Evolutionary conservation across 2,888 invertebrate genomes (phyloP).

Genomic region (Eupithecia subumbrata): DNA sequence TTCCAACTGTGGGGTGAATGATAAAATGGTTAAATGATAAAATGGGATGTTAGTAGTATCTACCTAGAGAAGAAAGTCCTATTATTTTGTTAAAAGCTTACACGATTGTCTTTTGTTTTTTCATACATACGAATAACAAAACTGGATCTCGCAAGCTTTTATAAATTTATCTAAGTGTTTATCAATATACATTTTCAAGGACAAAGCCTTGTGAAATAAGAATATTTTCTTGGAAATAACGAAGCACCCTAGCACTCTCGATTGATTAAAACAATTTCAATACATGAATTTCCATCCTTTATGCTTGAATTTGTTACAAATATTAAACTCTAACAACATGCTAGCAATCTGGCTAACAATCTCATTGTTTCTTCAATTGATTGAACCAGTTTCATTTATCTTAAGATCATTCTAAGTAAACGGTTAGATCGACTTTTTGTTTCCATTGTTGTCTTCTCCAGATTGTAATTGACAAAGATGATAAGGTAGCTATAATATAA

Average conservation of each 20-base stretch:
- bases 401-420: conserved; percentile 43
- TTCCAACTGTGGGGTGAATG: no score
- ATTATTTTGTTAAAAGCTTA: not conserved
- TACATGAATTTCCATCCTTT: not conserved
- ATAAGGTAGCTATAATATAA: conserved; percentile 45
- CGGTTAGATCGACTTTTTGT: conserved; percentile 56
- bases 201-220: not conserved
- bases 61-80: not conserved
- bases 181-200: not conserved
- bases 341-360: conserved; percentile 17
- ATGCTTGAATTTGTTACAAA: not conserved
- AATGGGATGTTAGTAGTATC: not conserved
- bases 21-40: no score
- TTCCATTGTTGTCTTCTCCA: conserved; percentile 58
- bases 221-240: not conserved
- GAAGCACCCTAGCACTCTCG: not conserved
- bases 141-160: not conserved
- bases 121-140: not conserved
- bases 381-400: conserved; percentile 31
- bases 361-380: conserved; percentile 34
- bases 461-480: conserved; percentile 55
- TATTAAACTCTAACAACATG: not conserved
- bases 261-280: not conserved
- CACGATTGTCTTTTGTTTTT: no score
- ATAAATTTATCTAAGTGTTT: no score